Base-by-base conservation (phyloP, 2,113 vertebrate genomes). In the Erythrolamprus reginae region DNA sequence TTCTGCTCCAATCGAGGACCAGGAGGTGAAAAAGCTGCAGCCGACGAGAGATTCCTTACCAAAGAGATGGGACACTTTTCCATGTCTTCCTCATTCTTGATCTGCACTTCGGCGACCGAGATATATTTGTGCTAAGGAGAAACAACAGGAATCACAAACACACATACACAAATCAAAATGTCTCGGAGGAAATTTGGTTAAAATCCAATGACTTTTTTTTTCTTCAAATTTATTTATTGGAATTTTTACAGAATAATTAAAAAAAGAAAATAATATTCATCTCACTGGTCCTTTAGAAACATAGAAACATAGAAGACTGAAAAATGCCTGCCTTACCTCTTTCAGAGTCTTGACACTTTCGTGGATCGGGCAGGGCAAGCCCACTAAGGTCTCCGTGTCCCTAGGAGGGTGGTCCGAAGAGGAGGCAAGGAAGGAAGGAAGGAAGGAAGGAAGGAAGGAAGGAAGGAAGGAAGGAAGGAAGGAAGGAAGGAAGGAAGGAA, bases 331-430 rank as follows among this genome's bases (percentile, higher is more conserved):
- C 2, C 86, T 94, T 89, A 99, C 99, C 98, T 99, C 98, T 96
- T 99, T 99, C 33, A 99, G 97, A 8, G 98, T 99, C 97, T 99
- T 99, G 94, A 99, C 99, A 0, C 99, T 99, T 91, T 99, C 99
- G 0, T 99, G 99, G 93, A 99, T 99, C 1, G 99, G 99, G 89
- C 98, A 97, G 0, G 99, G 99, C 1, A 99, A 96, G 86, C 99
- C 99, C 53, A 99, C 99, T 61, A 99, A 96, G 26, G 99, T 99
- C 19, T 99, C 99, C 0, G 97, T 99, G 96, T 99, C 99, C 93
- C 99, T 99, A 93, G 13, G 90, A 95, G 88, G 93, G 2, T 3
- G 23, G 26, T 4, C 21, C 24, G n/a, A 21, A 13, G 19, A 5
- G 21, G 5, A 8, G n/a, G n/a, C n/a, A n/a, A 10, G 84, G 3